Conservation (phyloP, 2,113 vertebrate species). For the Apaloderma vittatum region DNA sequence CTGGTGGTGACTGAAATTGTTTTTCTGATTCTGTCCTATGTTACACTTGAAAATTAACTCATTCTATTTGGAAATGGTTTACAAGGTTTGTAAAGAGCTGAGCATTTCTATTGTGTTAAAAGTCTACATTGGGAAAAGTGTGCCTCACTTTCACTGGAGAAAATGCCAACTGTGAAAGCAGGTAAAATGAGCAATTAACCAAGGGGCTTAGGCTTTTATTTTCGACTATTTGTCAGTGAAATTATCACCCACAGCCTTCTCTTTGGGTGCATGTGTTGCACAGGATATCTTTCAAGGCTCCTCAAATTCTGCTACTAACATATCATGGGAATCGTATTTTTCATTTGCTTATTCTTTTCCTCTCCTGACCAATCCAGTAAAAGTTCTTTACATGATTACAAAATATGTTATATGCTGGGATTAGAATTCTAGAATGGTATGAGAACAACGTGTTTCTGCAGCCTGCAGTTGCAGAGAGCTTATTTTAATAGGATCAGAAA, state of each 20-base stretch:
- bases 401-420: background rate
- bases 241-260: background rate
- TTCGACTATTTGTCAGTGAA: background rate
- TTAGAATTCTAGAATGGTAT: background rate
- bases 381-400: background rate
- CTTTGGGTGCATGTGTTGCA: background rate
- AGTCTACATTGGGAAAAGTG: background rate
- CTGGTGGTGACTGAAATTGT: background rate
- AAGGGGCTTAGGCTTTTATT: background rate
- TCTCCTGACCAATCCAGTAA: background rate
- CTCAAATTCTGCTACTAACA: background rate
- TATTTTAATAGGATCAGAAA: background rate
- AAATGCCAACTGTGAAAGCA: background rate
- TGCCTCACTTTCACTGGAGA: background rate
- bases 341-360: background rate
- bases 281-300: background rate
- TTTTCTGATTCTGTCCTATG: background rate
- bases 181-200: background rate
- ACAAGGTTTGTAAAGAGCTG: background rate
- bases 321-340: background rate
- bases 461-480: background rate
- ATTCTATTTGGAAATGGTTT: background rate
- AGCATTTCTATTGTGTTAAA: background rate
- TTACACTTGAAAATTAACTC: background rate
- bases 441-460: background rate